Base-by-base conservation (phyloP, 2,113 vertebrate species). In the Pedionomus torquatus region DNA sequence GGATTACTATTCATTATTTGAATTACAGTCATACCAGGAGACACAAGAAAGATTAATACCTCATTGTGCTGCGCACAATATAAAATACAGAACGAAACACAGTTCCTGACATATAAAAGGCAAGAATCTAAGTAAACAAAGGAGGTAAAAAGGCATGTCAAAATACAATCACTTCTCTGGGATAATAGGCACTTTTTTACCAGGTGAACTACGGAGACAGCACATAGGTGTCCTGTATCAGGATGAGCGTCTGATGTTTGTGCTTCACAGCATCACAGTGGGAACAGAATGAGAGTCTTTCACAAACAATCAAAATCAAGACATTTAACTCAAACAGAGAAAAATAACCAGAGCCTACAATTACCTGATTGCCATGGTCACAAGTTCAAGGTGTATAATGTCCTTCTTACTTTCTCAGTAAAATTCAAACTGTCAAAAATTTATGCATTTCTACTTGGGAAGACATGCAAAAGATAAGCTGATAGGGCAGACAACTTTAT, bases 391-490 rank as follows among this genome's bases (percentile, higher is more conserved):
- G 37, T 83, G 69, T 26, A 15, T 25, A 94, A 88, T 7, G 14
- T 63, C 72, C 55, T 76, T 63, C 39, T 75, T 55, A 17, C 8
- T 37, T 74, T 35, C 41, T 63, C n/a, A 55, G 55, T 49, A 79
- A 91, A 85, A 90, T 66, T 90, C 37, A 79, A 86, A 87, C 68
- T 86, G 57, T 64, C 68, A 93, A 81, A 90, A 83, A 89, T 44
- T 1, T 74, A 78, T 13, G 71, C 0, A 28, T 68, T 93, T 92
- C 11, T 92, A 90, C 11, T 75, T 71, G 33, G n/a, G 61, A 92
- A 75, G 35, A 60, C 2, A 51, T 41, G 28, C 14, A 70, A 74
- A 80, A 80, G 12, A 2, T 69, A 88, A 89, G 37, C 15, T 2
- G 9, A 94, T 43, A 43, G 88, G 30, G 55, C 37, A 93, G 28